Base-by-base conservation (phyloP, 1,140 invertebrate species). In the Drosophila sechellia region DNA sequence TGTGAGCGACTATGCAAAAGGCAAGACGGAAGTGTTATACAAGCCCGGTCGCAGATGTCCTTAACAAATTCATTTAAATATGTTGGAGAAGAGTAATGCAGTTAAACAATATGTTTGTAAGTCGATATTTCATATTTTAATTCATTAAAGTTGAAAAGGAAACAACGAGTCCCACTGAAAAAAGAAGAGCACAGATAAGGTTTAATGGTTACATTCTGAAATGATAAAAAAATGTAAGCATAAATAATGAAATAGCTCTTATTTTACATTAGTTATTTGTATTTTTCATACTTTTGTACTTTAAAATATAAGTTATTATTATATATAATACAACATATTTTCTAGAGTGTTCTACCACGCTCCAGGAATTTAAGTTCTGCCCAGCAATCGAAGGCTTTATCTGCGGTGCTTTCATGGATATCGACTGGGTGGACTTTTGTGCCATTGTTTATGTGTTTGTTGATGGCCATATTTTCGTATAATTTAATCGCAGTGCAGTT, bases 11-110 rank as follows among this genome's bases (percentile, higher is more conserved):
- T 17, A 46, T 54, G 39, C 60, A 64, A 60, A 77, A 68, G 60
- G 55, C 52, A 86, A 69, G 59, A 61, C 70, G 77, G 77, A 84
- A 73, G 77, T 84, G 81, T 59, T 77, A 55, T 69, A 80, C 77
- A 69, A 42, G 13, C 22, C 77, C 58, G 59, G 72, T 64, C 37
- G 27, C 72, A 86, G 65, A 79, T 80, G 81, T 73, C 58, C 58
- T 58, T 43, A 69, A 61, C 54, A 77, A 50, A 15, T 39, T 35
- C 46, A 50, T 8, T 34, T 27, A 22, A 49, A 54, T 45, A 5
- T 37, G 4, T 3, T 2, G 60, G 57, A 57, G 25, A 59, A 55
- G 27, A 37, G 13, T 17, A n/a, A 8, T 49, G 37, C 43, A 66
- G 58, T 22, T 48, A 22, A 57, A 56, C 53, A 54, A 40, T 50